These are phyloP conservation scores for Hippoglossus stenolepis DNA, from an alignment of 2,113 vertebrate genomes.

Conservation along the genomic window DNA sequence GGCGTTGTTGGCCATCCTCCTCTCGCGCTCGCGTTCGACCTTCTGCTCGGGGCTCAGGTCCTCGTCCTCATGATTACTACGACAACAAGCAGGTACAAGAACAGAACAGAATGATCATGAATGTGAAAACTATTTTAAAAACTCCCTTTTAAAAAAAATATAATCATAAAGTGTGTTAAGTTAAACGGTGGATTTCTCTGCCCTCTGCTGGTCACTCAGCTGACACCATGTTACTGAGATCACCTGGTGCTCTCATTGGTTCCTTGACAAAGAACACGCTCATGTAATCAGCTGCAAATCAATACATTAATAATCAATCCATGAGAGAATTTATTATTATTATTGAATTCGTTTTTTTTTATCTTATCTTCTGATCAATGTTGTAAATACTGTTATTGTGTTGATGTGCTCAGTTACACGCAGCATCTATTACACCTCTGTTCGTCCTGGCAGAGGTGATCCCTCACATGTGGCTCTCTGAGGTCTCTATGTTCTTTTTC, in stretches of 20 bases:
- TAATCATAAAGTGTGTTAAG: not conserved
- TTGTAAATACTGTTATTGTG: not conserved
- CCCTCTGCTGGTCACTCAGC: constrained; percentile 65
- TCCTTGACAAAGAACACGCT: not conserved
- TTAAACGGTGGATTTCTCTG: constrained; percentile 36
- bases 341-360: not conserved
- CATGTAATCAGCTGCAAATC: not conserved
- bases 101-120: not conserved
- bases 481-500: no score
- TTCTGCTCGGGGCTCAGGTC: constrained; percentile 97
- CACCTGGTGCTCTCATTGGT: no score
- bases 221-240: not conserved
- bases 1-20: constrained; percentile 96
- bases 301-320: not conserved
- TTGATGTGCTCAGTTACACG: no score
- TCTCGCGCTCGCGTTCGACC: constrained; percentile 92
- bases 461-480: no score
- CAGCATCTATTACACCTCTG: no score
- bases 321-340: not conserved
- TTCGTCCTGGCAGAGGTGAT: not conserved
- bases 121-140: not conserved
- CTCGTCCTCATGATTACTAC: constrained; percentile 95
- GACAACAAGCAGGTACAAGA: not conserved
- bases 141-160: no score
- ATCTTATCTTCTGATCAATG: not conserved